These are phyloP conservation scores for Trimorus sp. DNA, from an alignment of 2,888 invertebrate species.

Conservation along the genomic window DNA sequence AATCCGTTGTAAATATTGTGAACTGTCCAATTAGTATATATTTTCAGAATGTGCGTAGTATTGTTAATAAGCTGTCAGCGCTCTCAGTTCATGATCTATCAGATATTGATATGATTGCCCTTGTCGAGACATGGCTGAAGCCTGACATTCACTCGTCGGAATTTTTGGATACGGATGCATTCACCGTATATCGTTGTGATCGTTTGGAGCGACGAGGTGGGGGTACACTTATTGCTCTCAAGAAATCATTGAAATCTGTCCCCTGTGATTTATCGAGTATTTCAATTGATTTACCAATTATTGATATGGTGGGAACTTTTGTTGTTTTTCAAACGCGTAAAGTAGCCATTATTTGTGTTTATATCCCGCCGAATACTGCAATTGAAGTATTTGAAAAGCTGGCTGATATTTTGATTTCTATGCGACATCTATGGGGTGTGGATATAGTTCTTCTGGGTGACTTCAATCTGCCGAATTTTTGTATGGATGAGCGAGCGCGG, in stretches of 20 bases:
- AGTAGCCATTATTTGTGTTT: neutral
- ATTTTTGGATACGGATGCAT: conserved; percentile 4
- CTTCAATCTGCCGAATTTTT: neutral
- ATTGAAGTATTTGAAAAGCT: neutral
- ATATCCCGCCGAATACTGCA: neutral
- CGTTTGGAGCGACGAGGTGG: conserved; percentile 13
- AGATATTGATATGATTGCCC: conserved; percentile 1
- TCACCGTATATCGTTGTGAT: conserved; percentile 7
- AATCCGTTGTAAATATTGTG: too few species aligned
- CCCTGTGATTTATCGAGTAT: neutral
- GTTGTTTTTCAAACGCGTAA: neutral
- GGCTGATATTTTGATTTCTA: neutral
- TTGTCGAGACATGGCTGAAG: conserved; percentile 15
- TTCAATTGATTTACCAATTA: neutral
- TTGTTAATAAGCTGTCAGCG: neutral
- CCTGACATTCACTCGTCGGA: conserved; percentile 10
- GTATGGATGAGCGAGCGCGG: too few species aligned
- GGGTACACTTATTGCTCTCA: conserved; percentile 1
- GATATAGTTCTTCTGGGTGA: neutral
- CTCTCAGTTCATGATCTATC: neutral
- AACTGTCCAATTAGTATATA: neutral
- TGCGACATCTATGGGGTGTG: neutral
- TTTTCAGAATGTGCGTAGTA: conserved; percentile 12
- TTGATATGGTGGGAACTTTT: neutral
- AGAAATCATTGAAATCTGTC: neutral